These are phyloP conservation scores for Tholera decimalis DNA, from an alignment of 2,888 invertebrate species.

Conservation along the genomic window DNA sequence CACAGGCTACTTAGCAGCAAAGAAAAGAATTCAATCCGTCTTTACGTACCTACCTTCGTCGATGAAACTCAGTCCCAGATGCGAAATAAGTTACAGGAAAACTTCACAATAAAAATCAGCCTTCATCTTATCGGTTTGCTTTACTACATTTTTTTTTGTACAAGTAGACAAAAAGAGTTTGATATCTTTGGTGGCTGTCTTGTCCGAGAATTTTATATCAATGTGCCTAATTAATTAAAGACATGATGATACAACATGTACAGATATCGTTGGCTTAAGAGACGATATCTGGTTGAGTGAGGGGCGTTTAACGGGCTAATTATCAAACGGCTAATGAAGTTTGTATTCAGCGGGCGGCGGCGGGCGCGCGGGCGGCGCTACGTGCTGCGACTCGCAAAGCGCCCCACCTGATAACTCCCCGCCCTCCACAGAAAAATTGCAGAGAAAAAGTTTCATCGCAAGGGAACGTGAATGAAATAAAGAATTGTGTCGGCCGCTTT, in stretches of 20 bases:
- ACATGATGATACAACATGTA: constrained; percentile 43
- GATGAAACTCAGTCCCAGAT: constrained; percentile 5
- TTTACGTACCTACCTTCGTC: constrained; percentile 6
- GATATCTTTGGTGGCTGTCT: background rate
- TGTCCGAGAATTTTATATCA: constrained; percentile 1
- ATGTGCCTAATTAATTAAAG: constrained; percentile 27
- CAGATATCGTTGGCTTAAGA: constrained; percentile 77
- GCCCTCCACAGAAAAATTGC: constrained; percentile 90
- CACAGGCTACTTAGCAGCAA: background rate
- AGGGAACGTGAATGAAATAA: constrained; percentile 91
- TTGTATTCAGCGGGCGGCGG: constrained; percentile 90
- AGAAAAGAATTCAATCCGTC: background rate
- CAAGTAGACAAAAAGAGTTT: background rate
- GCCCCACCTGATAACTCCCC: constrained; percentile 90
- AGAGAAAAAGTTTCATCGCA: constrained; percentile 92
- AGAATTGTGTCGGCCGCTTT: constrained; percentile 90
- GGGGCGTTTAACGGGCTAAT: constrained; percentile 91
- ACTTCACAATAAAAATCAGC: constrained; percentile 2
- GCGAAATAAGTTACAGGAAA: constrained; percentile 10
- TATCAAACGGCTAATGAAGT: constrained; percentile 92
- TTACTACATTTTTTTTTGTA: constrained; percentile 12
- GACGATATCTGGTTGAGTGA: constrained; percentile 84
- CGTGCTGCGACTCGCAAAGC: constrained; percentile 89
- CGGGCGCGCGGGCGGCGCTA: constrained; percentile 82
- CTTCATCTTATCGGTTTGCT: background rate